Evolutionary conservation across 2,888 invertebrate species (phyloP).

Genomic region (Cosmorhoe ocellata): DNA sequence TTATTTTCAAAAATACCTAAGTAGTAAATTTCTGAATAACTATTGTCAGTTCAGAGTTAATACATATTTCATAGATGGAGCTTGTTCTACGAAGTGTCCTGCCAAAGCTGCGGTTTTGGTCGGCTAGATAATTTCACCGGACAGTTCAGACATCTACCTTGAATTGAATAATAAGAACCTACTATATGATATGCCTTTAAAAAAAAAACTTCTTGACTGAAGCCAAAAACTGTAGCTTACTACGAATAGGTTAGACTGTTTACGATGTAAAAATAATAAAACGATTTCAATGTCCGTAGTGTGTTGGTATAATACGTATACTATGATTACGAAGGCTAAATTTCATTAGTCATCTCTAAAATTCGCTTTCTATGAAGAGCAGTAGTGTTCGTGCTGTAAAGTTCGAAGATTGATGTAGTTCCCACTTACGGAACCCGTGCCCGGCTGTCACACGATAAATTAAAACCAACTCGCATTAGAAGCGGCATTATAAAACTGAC

Average conservation of each 20-base stretch:
- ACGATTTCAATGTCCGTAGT: no score
- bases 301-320: background rate
- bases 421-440: slow-evolving; percentile 59
- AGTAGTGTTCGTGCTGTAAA: slow-evolving; percentile 23
- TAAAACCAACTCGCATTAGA: slow-evolving; percentile 74
- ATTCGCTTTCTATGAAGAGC: slow-evolving; percentile 51
- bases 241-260: no score
- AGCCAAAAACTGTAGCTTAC: no score
- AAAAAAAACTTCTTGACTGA: no score
- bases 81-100: slow-evolving; percentile 4
- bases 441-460: slow-evolving; percentile 79
- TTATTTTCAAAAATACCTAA: no score
- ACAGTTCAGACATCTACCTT: slow-evolving; percentile 4
- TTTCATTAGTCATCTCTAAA: slow-evolving; percentile 43
- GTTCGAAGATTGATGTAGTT: slow-evolving; percentile 73
- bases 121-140: slow-evolving; percentile 12
- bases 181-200: background rate
- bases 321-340: slow-evolving; percentile 15
- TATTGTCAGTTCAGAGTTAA: no score
- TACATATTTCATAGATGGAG: background rate
- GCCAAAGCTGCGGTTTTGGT: slow-evolving; percentile 15
- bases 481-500: slow-evolving; percentile 64
- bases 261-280: no score
- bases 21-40: no score
- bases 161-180: slow-evolving; percentile 2